A percentile compares a stretch with the other conserved stretches of the same genome.
Conservation (phyloP, 1,140 invertebrate species). For the Dreissena polymorpha region DNA sequence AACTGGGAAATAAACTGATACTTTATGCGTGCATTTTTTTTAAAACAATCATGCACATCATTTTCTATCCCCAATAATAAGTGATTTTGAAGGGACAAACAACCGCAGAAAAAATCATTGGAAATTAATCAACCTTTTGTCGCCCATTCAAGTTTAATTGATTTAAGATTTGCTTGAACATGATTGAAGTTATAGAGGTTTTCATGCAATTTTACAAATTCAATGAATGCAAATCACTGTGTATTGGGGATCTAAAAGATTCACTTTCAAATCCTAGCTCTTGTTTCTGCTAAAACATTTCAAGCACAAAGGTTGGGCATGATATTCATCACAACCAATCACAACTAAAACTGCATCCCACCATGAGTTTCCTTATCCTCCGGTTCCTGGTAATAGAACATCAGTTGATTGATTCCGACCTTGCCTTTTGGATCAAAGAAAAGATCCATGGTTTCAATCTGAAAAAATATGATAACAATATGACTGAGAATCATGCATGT, state of each 20-base stretch:
- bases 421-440: conserved; percentile 75
- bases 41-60: no score
- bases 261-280: not conserved
- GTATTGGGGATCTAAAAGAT: not conserved
- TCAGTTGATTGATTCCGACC: conserved; percentile 63
- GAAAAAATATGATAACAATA: conserved; percentile 29
- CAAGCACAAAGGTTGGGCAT: not conserved
- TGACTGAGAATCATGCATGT: not conserved
- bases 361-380: conserved; percentile 88
- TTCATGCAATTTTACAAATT: no score
- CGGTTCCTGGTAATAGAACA: conserved; percentile 84
- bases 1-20: no score
- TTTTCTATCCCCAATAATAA: no score
- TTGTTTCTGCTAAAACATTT: not conserved
- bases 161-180: no score
- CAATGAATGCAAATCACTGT: not conserved
- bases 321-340: no score
- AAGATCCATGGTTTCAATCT: conserved; percentile 78
- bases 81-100: no score
- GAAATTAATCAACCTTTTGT: no score
- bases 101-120: no score
- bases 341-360: conserved; percentile 44
- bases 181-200: no score
- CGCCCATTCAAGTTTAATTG: no score
- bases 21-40: no score